A percentile compares a stretch with the other conserved stretches of the same genome.
phyloP scores from a whole-genome alignment of 2,113 vertebrate species.

The Oreotrochilus melanogaster region DNA sequence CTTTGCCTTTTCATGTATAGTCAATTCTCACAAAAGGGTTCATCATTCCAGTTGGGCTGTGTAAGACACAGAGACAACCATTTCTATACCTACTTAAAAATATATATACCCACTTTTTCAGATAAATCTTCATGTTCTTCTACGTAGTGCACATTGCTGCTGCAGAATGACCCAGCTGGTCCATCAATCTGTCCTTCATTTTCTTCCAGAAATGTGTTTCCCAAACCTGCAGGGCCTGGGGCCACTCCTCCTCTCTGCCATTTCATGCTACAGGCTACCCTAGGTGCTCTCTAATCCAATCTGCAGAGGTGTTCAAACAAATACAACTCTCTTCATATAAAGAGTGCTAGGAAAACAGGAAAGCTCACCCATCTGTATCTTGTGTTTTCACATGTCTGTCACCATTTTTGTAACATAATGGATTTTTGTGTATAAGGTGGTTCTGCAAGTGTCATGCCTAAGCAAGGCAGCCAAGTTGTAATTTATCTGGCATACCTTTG shows the following conservation, averaged over 20 bases:
- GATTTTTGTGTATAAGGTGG: neutral
- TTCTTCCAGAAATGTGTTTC: neutral
- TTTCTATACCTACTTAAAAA: neutral
- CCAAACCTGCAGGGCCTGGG: no score
- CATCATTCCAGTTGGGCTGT: fast-evolving
- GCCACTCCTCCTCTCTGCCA: no score
- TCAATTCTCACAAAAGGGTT: neutral
- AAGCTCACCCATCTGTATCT: neutral
- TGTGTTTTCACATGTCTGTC: neutral
- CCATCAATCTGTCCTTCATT: neutral
- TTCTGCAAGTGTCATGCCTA: neutral
- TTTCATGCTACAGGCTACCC: no score
- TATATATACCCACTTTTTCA: no score
- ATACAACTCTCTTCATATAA: no score
- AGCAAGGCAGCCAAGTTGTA: neutral
- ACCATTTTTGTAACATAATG: fast-evolving
- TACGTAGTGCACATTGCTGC: neutral
- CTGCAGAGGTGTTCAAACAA: no score
- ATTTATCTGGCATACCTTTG: neutral
- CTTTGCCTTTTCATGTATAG: neutral
- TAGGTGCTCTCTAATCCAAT: no score
- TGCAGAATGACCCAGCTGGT: neutral
- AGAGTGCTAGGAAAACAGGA: no score
- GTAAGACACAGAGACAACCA: neutral
- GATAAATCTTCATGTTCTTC: neutral